Evolutionary conservation across 2,797 vertebrate genomes (phyloP), one percentile per base, ranked within the genome.

Genomic region (Muscicapa striata): DNA sequence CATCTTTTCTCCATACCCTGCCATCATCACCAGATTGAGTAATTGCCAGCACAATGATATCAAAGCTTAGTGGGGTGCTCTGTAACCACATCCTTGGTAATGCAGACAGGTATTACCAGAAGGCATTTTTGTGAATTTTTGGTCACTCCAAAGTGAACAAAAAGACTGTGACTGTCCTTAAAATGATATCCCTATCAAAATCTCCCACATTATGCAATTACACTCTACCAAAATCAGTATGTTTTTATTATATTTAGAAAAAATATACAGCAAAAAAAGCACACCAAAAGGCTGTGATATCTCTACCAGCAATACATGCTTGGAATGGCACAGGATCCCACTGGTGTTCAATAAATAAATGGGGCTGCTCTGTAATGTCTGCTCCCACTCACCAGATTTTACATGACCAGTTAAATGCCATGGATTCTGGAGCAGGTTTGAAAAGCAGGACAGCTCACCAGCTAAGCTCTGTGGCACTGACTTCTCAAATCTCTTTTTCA

Each of bases 201-300:
- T 19, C 46, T 46, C 49, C 32, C 43, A 41, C 0, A 0, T 36
- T 36, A 62, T 15, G 4, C 64, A 69, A 68, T 46, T 69, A 51
- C 1, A 5, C 10, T 66, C 38, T n/a, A 24, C 15, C 23, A n/a
- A n/a, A 68, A 85, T 54, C 24, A n/a, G 15, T 21, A 15, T 15
- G 9, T 32, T 91, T 75, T 40, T 14, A 40, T 6, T 30, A 5
- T 5, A 69, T 36, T 62, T 69, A 79, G 15, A 84, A 45, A 45
- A 34, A 68, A 32, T 12, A 45, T 0, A 6, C 2, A 87, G 46
- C 19, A 74, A 40, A 27, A 36, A 40, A 48, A 49, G 16, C 36
- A 61, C 27, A 75, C 2, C 30, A 45, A 77, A 74, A 72, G 11
- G 18, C n/a, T 36, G 26, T 52, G 32, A 5, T 54, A 84, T 22